phyloP scores from a whole-genome alignment of 2,888 invertebrate species.

The Coecobrya sp. region DNA sequence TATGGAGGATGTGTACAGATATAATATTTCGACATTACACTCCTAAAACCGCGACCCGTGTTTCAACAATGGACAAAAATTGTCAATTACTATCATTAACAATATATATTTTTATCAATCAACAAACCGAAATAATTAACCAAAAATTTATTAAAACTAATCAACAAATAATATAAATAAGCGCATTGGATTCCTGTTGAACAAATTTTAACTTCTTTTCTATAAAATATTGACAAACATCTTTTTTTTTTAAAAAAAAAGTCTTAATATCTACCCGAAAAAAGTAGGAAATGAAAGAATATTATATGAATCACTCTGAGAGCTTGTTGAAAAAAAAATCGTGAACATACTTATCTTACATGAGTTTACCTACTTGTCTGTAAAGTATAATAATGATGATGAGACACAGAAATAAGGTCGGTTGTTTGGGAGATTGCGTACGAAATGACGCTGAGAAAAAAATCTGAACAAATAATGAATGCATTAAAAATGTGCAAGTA shows the following conservation, averaged over 20 bases:
- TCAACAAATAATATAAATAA: conserved; percentile 63
- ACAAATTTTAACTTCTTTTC: conserved; percentile 51
- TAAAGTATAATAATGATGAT: conserved; percentile 40
- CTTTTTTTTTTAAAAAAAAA: no score
- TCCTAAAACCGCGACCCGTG: no score
- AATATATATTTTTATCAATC: neutral
- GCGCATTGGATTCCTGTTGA: conserved; percentile 81
- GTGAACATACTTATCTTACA: neutral
- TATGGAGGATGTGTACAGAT: no score
- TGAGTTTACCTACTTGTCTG: no score
- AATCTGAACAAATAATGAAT: conserved; percentile 16
- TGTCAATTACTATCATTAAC: neutral
- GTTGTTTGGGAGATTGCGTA: conserved; percentile 72
- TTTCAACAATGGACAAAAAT: neutral
- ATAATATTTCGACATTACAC: no score
- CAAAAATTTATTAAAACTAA: conserved; percentile 37
- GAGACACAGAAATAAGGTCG: conserved; percentile 83
- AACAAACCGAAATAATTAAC: neutral
- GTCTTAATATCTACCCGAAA: conserved; percentile 47
- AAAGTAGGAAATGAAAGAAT: conserved; percentile 42
- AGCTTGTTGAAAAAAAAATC: neutral
- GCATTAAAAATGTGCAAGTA: neutral
- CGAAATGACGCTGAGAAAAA: conserved; percentile 69
- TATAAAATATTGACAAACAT: conserved; percentile 28
- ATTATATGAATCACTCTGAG: conserved; percentile 56